Conservation (phyloP, 2,113 vertebrate genomes). For the Salvator merianae region DNA sequence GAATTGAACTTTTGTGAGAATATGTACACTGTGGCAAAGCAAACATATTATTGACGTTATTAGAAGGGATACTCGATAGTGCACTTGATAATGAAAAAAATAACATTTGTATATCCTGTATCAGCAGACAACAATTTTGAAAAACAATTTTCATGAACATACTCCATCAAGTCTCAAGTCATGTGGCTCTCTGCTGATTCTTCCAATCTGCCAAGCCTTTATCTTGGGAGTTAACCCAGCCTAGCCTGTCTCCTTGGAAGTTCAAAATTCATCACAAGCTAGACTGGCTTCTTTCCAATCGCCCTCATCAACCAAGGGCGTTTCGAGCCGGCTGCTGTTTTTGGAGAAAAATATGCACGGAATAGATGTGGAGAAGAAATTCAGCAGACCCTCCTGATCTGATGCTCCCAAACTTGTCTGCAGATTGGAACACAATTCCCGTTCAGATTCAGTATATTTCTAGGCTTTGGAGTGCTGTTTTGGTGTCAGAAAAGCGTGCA, state of each 20-base stretch:
- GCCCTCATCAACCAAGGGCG: not conserved
- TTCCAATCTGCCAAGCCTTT: not conserved
- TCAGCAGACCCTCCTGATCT: no score
- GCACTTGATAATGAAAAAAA: not conserved
- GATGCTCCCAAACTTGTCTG: no score
- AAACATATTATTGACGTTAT: not conserved
- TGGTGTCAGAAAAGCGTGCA: no score
- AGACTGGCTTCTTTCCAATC: not conserved
- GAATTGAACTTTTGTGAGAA: not conserved
- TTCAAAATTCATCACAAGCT: not conserved
- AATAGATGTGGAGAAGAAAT: not conserved
- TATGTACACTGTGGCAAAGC: not conserved
- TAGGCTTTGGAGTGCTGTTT: no score
- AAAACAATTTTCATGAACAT: not conserved
- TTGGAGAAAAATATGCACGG: not conserved
- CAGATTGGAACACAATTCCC: no score
- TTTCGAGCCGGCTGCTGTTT: not conserved
- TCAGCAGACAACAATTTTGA: no score
- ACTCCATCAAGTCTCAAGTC: not conserved
- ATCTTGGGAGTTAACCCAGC: not conserved
- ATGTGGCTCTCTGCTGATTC: not conserved
- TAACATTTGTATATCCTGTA: no score
- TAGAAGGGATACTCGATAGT: not conserved
- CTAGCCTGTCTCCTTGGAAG: not conserved
- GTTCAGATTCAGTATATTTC: no score